Evolutionary conservation across 2,888 invertebrate species (phyloP), one percentile per base, ranked within the genome.

Genomic region (Diarsia mendica): DNA sequence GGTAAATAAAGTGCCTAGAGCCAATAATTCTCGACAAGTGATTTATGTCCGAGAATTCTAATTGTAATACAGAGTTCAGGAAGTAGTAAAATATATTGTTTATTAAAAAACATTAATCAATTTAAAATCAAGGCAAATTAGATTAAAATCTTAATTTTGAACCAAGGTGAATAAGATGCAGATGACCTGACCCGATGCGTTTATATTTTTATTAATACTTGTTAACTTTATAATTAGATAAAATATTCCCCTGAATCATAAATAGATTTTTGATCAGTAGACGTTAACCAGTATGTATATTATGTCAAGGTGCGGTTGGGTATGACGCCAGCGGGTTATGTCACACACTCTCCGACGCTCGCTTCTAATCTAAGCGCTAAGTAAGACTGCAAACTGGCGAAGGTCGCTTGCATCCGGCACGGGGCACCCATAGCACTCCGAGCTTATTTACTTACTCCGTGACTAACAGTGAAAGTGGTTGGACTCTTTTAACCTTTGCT

Each of bases 261-360:
- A 78, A 75, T 77, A 77, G 67, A 55, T 74, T 83, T 83, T 72
- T 44, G 70, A 76, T 83, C 67, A 79, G 60, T 70, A 76, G 76
- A 82, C 72, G 77, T 73, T 67, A 67, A 78, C 82, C 68, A 79
- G 80, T 88, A 80, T 81, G 74, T 89, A 87, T 92, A 92, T 91
- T 90, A 91, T 94, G 95, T 94, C 95, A 95, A 95, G 96, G 96
- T 93, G 92, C 89, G 91, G 89, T 90, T 86, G 79, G 89, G 89
- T 95, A n/a, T n/a, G 95, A 95, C 95, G 95, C 92, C 95, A 95
- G 84, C 80, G 80, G 89, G 89, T 95, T 95, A 95, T 95, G 94
- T 95, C 95, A 95, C 95, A 94, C 91, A 92, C 91, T 91, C 90
- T 92, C 90, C 89, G 90, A 86, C 88, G 89, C 89, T 90, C 87